Base-by-base conservation (phyloP, 2,113 vertebrate species). In the Paedocypris sp. region DNA sequence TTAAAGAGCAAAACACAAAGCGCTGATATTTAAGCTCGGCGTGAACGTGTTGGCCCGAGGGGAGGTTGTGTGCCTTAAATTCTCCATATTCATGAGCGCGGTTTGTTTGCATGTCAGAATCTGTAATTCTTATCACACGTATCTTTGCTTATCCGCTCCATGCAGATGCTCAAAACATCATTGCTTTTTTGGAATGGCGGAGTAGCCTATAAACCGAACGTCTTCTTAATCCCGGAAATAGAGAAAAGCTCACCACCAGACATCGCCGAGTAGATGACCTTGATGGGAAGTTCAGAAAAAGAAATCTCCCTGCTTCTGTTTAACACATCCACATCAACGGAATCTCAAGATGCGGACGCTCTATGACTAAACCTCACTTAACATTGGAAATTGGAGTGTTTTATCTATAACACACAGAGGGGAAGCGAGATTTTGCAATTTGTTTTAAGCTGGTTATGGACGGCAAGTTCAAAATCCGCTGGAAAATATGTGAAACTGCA, bases 1-100 rank as follows among this genome's bases (percentile, higher is more conserved):
- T 61, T 57, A 61, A 70, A 70, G 51, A 66, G 68, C 57, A 61
- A 43, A 58, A 50, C 57, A 57, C 49, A 56, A 69, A 56, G 62
- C 56, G 56, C 47, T 50, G 57, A 57, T 61, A 45, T 64, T 61
- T 63, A 60, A 54, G 48, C 57, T 60, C 41, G 19, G 49, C 56
- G 45, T 39, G 49, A 47, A 22, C 36, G 10, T 58, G 41, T 43
- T 69, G 10, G 12, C 48, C 42, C 23, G 42, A 61, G 51, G 42
- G 35, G 16, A 25, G 58, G 52, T 42, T 32, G 57, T n/a, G 22
- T 52, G 56, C 36, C 49, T 31, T 41, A 42, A 32, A 60, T 64
- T 60, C 54, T 64, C 46, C 56, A 69, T 60, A 60, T 60, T 69
- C 47, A 52, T 53, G 13, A 42, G 42, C 58, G 62, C 15, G 5